Conservation (phyloP, 53 echinoderm and acorn worm species). For the Holothuria leucospilota region DNA sequence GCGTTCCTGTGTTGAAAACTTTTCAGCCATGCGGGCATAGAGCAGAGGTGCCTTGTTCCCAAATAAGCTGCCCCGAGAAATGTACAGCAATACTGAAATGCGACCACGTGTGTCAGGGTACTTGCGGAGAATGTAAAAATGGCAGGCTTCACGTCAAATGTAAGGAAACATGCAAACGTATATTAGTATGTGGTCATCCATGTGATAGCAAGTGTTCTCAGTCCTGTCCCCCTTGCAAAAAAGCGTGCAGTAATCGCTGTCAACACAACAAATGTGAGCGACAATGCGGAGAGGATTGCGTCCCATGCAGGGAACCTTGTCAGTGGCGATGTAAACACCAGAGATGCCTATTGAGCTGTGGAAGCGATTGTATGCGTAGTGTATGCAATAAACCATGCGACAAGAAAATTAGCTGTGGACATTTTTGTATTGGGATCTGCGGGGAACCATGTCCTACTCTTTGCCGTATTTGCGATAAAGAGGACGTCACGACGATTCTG, state of each 20-base stretch:
- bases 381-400: slow-evolving; percentile 78
- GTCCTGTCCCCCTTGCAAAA: slow-evolving; percentile 68
- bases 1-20: slow-evolving; percentile 48
- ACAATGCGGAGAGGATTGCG: slow-evolving; percentile 56
- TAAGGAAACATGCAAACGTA: slow-evolving; percentile 57
- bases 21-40: slow-evolving; percentile 73
- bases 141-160: slow-evolving; percentile 61
- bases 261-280: slow-evolving; percentile 56
- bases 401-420: slow-evolving; percentile 70
- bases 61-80: slow-evolving; percentile 58
- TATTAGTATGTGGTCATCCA: slow-evolving; percentile 76
- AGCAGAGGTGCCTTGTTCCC: slow-evolving; percentile 63
- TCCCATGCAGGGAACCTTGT: slow-evolving; percentile 51
- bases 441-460: slow-evolving; percentile 86
- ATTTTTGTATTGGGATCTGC: slow-evolving; percentile 90
- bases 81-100: slow-evolving; percentile 62
- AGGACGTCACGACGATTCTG: slow-evolving; percentile 83
- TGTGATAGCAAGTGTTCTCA: slow-evolving; percentile 63
- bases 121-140: slow-evolving; percentile 63
- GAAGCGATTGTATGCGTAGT: slow-evolving; percentile 54
- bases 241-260: slow-evolving; percentile 60
- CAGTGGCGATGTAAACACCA: slow-evolving; percentile 64
- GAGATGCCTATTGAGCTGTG: slow-evolving; percentile 61
- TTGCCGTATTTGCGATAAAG: slow-evolving; percentile 79
- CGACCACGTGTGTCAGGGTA: slow-evolving; percentile 73